Conservation (phyloP, 2,797 vertebrate species). For the Hyperoplus lanceolatus region DNA sequence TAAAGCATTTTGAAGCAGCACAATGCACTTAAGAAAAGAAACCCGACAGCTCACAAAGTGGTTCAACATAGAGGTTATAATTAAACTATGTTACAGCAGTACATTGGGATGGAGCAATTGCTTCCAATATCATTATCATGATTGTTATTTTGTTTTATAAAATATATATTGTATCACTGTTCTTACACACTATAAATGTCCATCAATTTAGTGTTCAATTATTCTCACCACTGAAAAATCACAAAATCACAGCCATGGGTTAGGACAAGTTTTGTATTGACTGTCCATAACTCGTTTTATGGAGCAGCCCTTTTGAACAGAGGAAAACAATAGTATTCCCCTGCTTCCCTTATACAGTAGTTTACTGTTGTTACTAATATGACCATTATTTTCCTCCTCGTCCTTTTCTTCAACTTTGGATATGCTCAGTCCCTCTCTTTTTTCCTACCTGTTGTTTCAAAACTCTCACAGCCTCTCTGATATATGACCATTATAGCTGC, state of each 20-base stretch:
- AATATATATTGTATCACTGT: neutral
- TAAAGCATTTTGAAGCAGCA: constrained; percentile 25
- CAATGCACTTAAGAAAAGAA: constrained; percentile 8
- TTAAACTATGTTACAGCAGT: neutral
- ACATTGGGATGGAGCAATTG: neutral
- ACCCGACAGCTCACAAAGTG: constrained; percentile 7
- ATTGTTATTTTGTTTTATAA: neutral
- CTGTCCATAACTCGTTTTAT: neutral
- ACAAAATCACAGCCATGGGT: neutral
- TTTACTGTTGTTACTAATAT: neutral
- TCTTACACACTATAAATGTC: neutral
- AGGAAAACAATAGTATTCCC: neutral
- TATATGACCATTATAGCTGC: neutral
- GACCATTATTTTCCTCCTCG: neutral
- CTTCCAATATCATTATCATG: neutral
- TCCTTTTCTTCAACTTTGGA: neutral
- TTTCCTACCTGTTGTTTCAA: neutral
- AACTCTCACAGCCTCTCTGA: neutral
- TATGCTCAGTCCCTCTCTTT: neutral
- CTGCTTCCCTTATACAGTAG: neutral
- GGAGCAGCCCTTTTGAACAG: neutral
- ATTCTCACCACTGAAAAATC: neutral
- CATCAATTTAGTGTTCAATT: neutral
- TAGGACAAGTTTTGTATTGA: neutral
- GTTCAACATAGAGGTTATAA: neutral